Evolutionary conservation across 2,113 vertebrate genomes (phyloP), one percentile per base, ranked within the genome.

Genomic region (Poeciliopsis prolifica): DNA sequence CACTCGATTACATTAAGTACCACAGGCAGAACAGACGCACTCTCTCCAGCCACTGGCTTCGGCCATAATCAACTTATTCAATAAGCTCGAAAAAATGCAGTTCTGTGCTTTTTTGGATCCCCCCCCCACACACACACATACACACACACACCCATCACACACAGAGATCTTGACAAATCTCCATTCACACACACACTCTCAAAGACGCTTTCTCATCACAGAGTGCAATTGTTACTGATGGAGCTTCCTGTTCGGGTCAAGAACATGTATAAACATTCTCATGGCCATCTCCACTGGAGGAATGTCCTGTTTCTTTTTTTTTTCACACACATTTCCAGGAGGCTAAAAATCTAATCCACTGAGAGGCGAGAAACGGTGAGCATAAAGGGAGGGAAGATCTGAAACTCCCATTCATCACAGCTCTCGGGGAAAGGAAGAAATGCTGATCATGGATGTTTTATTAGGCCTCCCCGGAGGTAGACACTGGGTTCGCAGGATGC

Each of bases 1-100:
- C 87, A 87, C 82, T 92, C 87, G 87, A 92, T 93, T 92, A 92
- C 86, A 85, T 91, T 90, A 89, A 92, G 90, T 60, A 89, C 86
- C 85, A 54, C 30, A 0, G 72, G 84, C 85, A 78, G 70, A 86
- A 87, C 84, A 86, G 83, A 79, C 85, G 86, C 89, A 70, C 86
- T 74, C 87, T 71, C 68, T 86, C 37, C 72, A 86, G 91, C 84
- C 85, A 74, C 87, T 83, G 84, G 87, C 90, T 91, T 87, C 84
- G 83, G 81, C 87, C 79, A 82, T 86, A 91, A 92, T 93, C 73
- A 60, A 79, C 87, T 92, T 90, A 92, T 92, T 93, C 83, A 92
- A 90, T 93, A 92, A 92, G 77, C 88, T 81, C 33, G 72, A 85
- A 90, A 87, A 89, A 91, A 91, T 80, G 82, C 64, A 54, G 81